These are phyloP conservation scores for Bembecia ichneumoniformis DNA, from an alignment of 2,888 invertebrate genomes.

Conservation along the genomic window DNA sequence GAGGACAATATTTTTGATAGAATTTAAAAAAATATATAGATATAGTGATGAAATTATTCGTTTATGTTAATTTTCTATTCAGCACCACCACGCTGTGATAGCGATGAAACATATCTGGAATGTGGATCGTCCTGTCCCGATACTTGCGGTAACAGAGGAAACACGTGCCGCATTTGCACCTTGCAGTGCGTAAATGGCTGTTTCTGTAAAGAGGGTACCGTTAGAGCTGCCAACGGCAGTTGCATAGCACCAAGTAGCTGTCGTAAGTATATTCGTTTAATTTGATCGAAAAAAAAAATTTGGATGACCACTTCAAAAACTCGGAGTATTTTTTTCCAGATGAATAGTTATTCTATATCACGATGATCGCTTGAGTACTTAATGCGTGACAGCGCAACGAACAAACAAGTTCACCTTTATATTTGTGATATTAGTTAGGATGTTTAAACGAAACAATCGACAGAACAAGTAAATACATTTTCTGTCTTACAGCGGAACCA, in stretches of 20 bases:
- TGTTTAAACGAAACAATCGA: no score
- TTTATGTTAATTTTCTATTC: neutral
- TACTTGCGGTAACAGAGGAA: constrained; percentile 5
- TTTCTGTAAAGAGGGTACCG: neutral
- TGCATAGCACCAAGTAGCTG: neutral
- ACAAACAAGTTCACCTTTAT: no score
- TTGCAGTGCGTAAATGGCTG: neutral
- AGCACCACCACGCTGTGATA: constrained; percentile 1
- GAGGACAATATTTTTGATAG: no score
- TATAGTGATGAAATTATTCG: no score
- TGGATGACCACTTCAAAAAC: no score
- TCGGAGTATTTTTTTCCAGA: no score
- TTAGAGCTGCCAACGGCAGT: neutral
- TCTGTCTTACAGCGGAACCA: constrained; percentile 1
- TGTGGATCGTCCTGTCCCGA: constrained; percentile 7
- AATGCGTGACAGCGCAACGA: no score
- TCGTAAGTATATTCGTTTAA: neutral
- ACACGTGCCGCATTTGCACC: constrained; percentile 3
- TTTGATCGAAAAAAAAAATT: no score
- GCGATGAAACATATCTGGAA: neutral
- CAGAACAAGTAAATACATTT: neutral
- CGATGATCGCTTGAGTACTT: no score
- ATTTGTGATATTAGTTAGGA: no score
- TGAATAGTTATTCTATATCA: no score
- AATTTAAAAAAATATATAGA: no score